Evolutionary conservation across 2,888 invertebrate species (phyloP).

Genomic region (Phalera bucephala): DNA sequence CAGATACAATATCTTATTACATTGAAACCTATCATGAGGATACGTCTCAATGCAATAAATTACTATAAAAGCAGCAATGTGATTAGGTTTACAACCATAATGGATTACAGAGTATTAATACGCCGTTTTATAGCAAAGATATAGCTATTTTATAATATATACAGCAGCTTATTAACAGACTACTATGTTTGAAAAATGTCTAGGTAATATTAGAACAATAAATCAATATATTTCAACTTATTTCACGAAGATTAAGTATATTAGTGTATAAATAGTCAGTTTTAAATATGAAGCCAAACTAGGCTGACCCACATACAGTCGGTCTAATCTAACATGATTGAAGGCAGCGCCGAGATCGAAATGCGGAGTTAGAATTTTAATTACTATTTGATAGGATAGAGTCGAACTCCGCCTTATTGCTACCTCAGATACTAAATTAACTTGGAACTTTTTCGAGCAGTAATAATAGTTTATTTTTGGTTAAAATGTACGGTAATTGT

Average conservation of each 20-base stretch:
- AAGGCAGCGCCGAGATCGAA: constrained; percentile 52
- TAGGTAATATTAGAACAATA: too few species aligned
- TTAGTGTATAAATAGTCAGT: too few species aligned
- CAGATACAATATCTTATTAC: constrained; percentile 7
- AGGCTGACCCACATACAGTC: constrained; percentile 59
- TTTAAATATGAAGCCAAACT: constrained; percentile 51
- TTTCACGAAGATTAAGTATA: too few species aligned
- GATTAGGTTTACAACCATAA: too few species aligned
- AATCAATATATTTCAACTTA: too few species aligned
- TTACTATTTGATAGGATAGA: constrained; percentile 45
- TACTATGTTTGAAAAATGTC: too few species aligned
- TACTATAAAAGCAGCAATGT: too few species aligned
- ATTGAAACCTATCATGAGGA: constrained; percentile 4
- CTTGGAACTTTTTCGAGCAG: constrained; percentile 1
- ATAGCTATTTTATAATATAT: too few species aligned
- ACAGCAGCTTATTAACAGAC: too few species aligned
- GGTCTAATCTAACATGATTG: constrained; percentile 55
- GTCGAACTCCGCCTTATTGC: constrained; percentile 18
- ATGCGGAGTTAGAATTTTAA: constrained; percentile 62
- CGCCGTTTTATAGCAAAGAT: too few species aligned
- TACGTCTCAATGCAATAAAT: too few species aligned
- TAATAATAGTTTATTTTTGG: not conserved
- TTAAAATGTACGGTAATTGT: not conserved
- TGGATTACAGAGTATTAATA: too few species aligned
- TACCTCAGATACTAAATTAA: constrained; percentile 15